Evolutionary conservation across 2,888 invertebrate genomes (phyloP).

Genomic region (Dasypogon diadema): DNA sequence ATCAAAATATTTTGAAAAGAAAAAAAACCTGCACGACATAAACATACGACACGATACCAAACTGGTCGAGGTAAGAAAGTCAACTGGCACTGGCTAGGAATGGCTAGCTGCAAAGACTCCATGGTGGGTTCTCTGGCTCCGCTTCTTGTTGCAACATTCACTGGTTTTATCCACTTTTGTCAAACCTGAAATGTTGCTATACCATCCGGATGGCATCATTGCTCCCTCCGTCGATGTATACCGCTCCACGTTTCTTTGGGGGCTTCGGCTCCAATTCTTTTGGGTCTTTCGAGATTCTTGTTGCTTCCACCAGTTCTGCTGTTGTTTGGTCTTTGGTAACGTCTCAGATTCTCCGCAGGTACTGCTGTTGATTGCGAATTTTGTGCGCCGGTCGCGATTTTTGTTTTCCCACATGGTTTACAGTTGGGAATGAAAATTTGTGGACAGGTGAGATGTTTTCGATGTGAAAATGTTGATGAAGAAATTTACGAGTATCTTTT

Average conservation of each 20-base stretch:
- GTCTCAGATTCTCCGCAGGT: neutral
- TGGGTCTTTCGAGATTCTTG: slow-evolving; percentile 18
- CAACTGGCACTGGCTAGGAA: slow-evolving; percentile 41
- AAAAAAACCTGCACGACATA: slow-evolving; percentile 36
- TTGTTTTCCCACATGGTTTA: neutral
- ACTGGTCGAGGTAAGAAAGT: slow-evolving; percentile 44
- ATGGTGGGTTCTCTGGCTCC: neutral
- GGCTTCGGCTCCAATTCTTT: neutral
- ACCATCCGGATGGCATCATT: neutral
- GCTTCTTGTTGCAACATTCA: slow-evolving; percentile 33
- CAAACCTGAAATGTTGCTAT: slow-evolving; percentile 17
- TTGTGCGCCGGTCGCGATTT: slow-evolving; percentile 23
- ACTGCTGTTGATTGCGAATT: neutral
- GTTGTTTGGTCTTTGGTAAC: neutral
- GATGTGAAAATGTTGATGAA: too few species aligned
- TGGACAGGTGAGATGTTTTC: neutral
- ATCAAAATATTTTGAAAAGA: neutral
- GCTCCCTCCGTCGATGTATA: neutral
- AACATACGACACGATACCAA: slow-evolving; percentile 16
- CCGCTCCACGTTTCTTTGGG: neutral
- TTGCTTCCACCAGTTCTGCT: slow-evolving; percentile 3
- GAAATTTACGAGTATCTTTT: too few species aligned
- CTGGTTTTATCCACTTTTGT: slow-evolving; percentile 6
- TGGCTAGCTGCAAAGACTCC: slow-evolving; percentile 13
- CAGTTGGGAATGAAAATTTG: neutral